Evolutionary conservation across 2,888 invertebrate genomes (phyloP), one percentile per base, ranked within the genome.

Genomic region (Amblyteles armatorius): DNA sequence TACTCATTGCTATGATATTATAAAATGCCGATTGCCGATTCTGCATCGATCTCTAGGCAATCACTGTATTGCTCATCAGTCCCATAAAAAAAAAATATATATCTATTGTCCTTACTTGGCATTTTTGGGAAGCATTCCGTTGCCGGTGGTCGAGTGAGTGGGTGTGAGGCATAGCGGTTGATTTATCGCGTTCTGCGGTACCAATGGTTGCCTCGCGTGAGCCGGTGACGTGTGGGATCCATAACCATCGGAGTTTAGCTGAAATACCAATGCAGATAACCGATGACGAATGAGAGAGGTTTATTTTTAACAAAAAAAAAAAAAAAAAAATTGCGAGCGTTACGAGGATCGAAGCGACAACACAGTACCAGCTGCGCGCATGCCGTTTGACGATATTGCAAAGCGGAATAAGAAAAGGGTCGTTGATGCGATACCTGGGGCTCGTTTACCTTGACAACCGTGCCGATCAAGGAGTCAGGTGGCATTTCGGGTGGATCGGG

Each of bases 171-270:
- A 94, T 65, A 93, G 86, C 82, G 94, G 93, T 80, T 91, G 93
- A 88, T 92, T 93, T 88, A 91, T 93, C 79, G 96, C 95, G 90
- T 97, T 96, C 92, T 96, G 96, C 69, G 96, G 95, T 94, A 97
- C 97, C 94, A 97, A 95, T 87, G 97, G 97, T 91, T 97, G 97
- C 91, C 96, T 95, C 81, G 94, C 94, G 92, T 95, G 95, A 72
- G 96, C 96, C 82, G 98, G 98, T 93, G 97, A 97, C 87, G 97
- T 97, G 94, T 98, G 98, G 73, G 97, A 97, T 69, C 97, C 96
- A 94, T 97, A 98, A 90, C 97, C 97, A 95, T 97, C 98, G 90
- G 97, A 96, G 95, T 98, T 97, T 94, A 97, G 96, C 98, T 98
- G 94, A 94, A 73, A 55, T 80, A 72, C 50, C 63, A 33, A 79